Base-by-base conservation (phyloP, 30 jellyfish, hydroid and myxozoan species). In the Chrysaora quinquecirrha region DNA sequence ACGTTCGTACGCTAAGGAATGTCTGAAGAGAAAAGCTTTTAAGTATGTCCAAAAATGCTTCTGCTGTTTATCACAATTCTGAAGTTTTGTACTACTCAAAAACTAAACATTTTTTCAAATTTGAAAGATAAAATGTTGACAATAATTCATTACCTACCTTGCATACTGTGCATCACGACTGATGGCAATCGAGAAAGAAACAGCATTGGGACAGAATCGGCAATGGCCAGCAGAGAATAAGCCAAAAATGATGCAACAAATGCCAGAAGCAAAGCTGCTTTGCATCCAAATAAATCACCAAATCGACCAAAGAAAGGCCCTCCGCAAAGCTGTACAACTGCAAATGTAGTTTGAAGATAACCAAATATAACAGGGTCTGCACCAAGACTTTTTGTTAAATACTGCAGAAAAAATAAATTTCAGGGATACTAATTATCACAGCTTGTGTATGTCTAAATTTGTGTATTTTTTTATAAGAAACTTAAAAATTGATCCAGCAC, bases 211-310 rank as follows among this genome's bases (percentile, higher is more conserved):
- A 94, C 82, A 31, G 91, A 75, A n/a, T 87, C 35, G 30, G 99
- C 79, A n/a, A 84, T 58, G 23, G 99, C 85, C 35, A 94, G 88
- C 50, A 94, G 75, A 14, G 97, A 95, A 72, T 87, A 94, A 7
- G 97, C 67, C 58, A 71, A 24, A 2, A 87, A 47, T 31, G 96
- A 73, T 31, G 97, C 87, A 27, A 73, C 30, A 54, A 83, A 88
- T 27, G 99, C 97, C 18, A 94, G 63, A 0, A 84, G n/a, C 52
- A 94, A 75, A 16, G 99, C 96, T 20, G 91, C 89, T 61, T 82
- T 87, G 60, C 97, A 97, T 38, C 99, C 99, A 82, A 94, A 94
- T 50, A 94, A 28, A 66, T 94, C 99, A 20, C 99, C 99, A 84
- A 94, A 94, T 30, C 99, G 54, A 23, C 99, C 99, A 78, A 46